Percentiles rank a stretch among this genome's conserved stretches.
These are phyloP conservation scores for Ginglymostoma cirratum DNA, from an alignment of 2,113 vertebrate species.

Conservation along the genomic window DNA sequence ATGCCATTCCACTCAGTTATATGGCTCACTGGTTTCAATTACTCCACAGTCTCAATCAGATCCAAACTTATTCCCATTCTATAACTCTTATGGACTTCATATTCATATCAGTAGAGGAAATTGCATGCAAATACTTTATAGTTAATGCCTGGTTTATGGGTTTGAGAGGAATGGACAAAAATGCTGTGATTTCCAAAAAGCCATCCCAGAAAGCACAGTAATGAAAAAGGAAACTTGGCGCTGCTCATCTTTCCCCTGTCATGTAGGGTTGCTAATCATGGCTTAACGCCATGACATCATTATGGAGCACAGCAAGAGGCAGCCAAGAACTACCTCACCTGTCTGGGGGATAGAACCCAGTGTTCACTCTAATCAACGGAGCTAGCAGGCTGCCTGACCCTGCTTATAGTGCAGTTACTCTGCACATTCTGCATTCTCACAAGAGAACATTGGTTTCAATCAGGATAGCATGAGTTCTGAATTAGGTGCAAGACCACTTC, in stretches of 20 bases:
- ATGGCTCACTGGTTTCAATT: neutral
- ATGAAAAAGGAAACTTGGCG: neutral
- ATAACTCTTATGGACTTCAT: neutral
- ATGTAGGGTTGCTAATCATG: too few relatives aligned
- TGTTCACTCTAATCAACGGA: too few relatives aligned
- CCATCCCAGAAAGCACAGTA: neutral
- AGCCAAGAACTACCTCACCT: too few relatives aligned
- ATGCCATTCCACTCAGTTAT: neutral
- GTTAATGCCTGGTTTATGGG: neutral
- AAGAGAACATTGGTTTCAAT: neutral
- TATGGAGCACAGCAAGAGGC: too few relatives aligned
- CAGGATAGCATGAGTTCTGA: neutral
- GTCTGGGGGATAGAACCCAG: too few relatives aligned
- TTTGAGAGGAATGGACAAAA: neutral
- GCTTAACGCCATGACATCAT: too few relatives aligned
- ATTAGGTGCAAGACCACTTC: neutral
- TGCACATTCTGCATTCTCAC: neutral
- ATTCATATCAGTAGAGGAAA: neutral
- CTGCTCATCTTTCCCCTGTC: neutral
- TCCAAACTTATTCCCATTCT: neutral
- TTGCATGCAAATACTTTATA: neutral
- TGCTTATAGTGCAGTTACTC: neutral
- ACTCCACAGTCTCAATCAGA: neutral
- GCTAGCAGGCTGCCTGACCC: neutral
- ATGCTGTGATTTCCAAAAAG: neutral